Percentiles rank a stretch among this genome's conserved stretches.
Evolutionary conservation across 2,113 vertebrate genomes (phyloP).

Genomic region (Notiomystis cincta): DNA sequence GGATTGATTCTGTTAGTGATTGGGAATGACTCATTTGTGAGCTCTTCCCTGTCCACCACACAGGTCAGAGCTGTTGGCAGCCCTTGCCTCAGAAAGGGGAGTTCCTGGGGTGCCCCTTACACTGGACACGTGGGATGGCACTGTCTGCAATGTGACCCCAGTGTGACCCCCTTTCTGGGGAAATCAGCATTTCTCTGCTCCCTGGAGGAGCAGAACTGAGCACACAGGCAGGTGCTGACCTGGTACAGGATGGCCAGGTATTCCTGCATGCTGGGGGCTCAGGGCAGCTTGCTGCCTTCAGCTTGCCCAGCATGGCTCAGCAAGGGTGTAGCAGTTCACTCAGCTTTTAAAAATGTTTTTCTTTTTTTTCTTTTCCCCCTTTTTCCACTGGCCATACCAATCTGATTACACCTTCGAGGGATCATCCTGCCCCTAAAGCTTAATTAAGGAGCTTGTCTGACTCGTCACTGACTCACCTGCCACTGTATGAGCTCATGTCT

Average conservation of each 20-base stretch:
- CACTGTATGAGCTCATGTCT: slow-evolving; percentile 74
- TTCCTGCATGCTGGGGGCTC: not conserved
- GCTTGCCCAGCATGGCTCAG: not conserved
- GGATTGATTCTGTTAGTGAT: not conserved
- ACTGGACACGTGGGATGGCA: accelerated
- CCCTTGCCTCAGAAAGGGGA: not conserved
- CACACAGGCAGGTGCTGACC: not conserved
- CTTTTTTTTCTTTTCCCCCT: not conserved
- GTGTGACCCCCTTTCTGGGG: not conserved
- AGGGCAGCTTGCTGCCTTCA: not conserved
- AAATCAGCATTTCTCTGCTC: not conserved
- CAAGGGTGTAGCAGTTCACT: not conserved
- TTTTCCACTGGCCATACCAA: slow-evolving; percentile 49
- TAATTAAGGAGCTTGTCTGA: slow-evolving; percentile 50
- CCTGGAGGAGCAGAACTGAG: not conserved
- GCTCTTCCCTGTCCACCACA: accelerated
- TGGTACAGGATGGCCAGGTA: not conserved
- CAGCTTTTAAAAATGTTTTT: not conserved
- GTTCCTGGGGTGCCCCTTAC: not conserved
- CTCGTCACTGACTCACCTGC: slow-evolving; percentile 69
- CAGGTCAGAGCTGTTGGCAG: not conserved
- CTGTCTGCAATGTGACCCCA: not conserved
- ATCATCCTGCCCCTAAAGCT: slow-evolving; percentile 39
- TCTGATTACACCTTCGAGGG: slow-evolving; percentile 23
- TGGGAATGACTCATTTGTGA: not conserved